phyloP scores from a whole-genome alignment of 2,113 vertebrate species.

The Hemiprocne comata region DNA sequence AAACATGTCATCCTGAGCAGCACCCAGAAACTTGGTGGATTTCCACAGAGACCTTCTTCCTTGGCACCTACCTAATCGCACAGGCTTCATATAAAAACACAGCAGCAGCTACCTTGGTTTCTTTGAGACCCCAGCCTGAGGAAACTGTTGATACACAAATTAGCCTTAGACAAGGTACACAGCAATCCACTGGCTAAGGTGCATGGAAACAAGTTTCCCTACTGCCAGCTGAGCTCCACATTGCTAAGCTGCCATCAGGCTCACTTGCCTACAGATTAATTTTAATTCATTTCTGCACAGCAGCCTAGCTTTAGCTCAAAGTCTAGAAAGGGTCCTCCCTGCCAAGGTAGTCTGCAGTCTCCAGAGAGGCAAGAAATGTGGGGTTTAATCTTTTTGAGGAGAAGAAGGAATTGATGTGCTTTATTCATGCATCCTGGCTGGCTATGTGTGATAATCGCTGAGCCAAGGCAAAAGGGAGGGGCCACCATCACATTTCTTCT shows the following conservation, averaged over 20 bases:
- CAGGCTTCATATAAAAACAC: not conserved
- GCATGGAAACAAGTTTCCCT: not conserved
- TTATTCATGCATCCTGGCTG: slow-evolving; percentile 1
- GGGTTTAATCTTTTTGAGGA: slow-evolving; percentile 17
- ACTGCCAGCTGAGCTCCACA: not conserved
- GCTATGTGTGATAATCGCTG: not conserved
- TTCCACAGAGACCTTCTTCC: not conserved
- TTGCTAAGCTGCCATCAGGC: not conserved
- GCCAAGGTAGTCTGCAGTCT: not conserved
- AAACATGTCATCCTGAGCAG: not conserved
- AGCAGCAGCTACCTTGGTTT: not conserved
- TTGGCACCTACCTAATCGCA: not conserved
- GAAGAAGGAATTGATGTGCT: not conserved
- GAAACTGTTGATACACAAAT: not conserved
- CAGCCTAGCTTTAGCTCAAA: not conserved
- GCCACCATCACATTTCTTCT: not conserved
- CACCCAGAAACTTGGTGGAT: not conserved
- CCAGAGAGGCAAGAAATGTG: not conserved
- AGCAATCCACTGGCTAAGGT: not conserved
- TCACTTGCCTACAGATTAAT: slow-evolving; percentile 6
- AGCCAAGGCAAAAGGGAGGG: not conserved
- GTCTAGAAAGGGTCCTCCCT: not conserved
- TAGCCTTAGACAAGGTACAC: not conserved
- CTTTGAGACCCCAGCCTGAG: not conserved
- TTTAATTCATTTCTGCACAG: slow-evolving; percentile 23